Percentiles rank a stretch among this genome's conserved stretches.
Evolutionary conservation across 2,797 vertebrate genomes (phyloP).

Genomic region (Cyprinodon diabolis): DNA sequence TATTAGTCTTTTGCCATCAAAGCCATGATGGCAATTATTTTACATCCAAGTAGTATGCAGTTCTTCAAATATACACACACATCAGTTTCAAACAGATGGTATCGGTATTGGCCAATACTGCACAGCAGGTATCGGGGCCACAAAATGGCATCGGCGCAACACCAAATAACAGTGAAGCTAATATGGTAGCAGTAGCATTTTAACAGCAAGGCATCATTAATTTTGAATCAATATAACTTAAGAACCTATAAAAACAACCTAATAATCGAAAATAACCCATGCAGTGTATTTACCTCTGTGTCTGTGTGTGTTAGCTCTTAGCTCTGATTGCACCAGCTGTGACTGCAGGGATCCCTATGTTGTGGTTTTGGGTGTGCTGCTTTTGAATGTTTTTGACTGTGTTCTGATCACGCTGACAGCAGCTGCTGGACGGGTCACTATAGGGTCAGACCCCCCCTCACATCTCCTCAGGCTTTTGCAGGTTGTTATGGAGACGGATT

Average conservation of each 20-base stretch:
- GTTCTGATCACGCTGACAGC: slow-evolving; percentile 28
- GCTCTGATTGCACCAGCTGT: not conserved
- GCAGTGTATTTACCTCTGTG: not conserved
- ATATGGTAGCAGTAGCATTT: too few species aligned
- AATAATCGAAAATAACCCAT: too few species aligned
- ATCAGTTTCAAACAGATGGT: too few species aligned
- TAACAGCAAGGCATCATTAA: not conserved
- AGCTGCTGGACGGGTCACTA: slow-evolving; percentile 39
- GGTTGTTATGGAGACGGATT: slow-evolving; percentile 40
- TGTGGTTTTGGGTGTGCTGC: slow-evolving; percentile 9
- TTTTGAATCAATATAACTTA: not conserved
- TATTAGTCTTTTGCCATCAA: too few species aligned
- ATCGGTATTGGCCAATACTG: too few species aligned
- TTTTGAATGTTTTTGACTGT: slow-evolving; percentile 10
- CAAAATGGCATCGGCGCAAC: too few species aligned
- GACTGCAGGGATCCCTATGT: not conserved
- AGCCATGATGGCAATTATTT: too few species aligned
- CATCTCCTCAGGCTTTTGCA: slow-evolving; percentile 5
- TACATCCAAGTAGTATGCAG: too few species aligned
- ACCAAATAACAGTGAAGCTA: too few species aligned
- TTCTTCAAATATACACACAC: too few species aligned
- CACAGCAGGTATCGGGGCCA: too few species aligned
- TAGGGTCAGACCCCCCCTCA: slow-evolving; percentile 15
- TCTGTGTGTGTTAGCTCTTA: not conserved
- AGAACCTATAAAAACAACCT: not conserved